A percentile compares a stretch with the other conserved stretches of the same genome.
Conservation (phyloP, 2,888 invertebrate species). For the Hirtodrosophila confusa region DNA sequence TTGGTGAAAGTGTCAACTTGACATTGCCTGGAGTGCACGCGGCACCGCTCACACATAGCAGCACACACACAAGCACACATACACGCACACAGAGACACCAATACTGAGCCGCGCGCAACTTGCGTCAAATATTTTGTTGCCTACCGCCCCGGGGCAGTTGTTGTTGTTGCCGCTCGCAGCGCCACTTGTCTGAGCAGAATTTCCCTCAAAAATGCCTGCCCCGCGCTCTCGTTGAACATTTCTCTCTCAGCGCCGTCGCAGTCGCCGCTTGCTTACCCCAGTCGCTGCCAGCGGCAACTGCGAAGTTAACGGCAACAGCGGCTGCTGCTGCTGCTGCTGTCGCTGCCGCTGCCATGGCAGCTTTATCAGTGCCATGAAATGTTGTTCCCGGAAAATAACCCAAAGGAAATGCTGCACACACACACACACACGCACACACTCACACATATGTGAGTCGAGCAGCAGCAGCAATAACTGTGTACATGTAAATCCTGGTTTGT, state of each 20-base stretch:
- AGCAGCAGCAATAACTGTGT: constrained; percentile 75
- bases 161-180: constrained; percentile 68
- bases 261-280: constrained; percentile 30
- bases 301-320: constrained; percentile 16
- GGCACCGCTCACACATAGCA: constrained; percentile 65
- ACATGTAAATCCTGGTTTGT: constrained; percentile 80
- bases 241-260: constrained; percentile 34
- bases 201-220: constrained; percentile 44
- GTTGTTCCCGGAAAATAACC: constrained; percentile 81
- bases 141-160: constrained; percentile 61
- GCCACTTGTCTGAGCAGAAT: constrained; percentile 59
- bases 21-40: constrained; percentile 82
- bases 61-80: constrained; percentile 21
- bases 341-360: constrained; percentile 75
- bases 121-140: constrained; percentile 78
- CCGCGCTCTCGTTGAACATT: constrained; percentile 21
- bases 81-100: constrained; percentile 10
- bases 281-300: constrained; percentile 40
- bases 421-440: constrained; percentile 37
- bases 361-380: constrained; percentile 80
- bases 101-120: constrained; percentile 41
- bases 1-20: constrained; percentile 82
- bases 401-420: constrained; percentile 73
- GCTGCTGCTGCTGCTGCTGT: constrained; percentile 19
- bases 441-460: constrained; percentile 28